Conservation (phyloP, 2,113 vertebrate genomes). For the Pomatostomus ruficeps region DNA sequence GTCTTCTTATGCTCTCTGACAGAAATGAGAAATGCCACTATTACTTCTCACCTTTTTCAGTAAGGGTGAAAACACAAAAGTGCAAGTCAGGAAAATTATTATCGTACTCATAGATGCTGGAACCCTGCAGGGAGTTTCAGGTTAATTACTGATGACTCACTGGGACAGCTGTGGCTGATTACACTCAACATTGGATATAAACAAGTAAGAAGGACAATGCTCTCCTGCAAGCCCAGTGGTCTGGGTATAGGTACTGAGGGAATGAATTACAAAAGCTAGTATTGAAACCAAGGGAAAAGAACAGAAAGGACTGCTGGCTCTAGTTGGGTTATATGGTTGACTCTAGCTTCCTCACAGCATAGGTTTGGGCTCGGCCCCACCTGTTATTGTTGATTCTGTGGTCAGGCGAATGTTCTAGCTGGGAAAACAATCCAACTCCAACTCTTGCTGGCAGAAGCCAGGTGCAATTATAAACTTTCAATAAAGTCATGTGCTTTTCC, state of each 20-base stretch:
- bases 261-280: neutral
- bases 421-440: neutral
- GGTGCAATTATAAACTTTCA: neutral
- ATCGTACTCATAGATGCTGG: neutral
- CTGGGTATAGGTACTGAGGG: neutral
- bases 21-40: neutral
- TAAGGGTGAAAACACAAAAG: neutral
- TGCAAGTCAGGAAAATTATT: neutral
- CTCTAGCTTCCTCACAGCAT: neutral
- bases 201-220: neutral
- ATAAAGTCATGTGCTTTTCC: neutral
- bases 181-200: neutral
- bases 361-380: neutral
- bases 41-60: neutral
- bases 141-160: slow-evolving; percentile 5
- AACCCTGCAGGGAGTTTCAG: neutral
- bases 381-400: neutral
- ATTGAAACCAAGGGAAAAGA: neutral
- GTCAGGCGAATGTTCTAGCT: neutral
- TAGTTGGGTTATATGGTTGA: neutral
- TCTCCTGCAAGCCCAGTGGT: neutral
- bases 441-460: neutral
- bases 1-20: neutral
- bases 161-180: neutral
- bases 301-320: neutral